Conservation (phyloP, 1,140 invertebrate species). For the Drosophila navojoa region DNA sequence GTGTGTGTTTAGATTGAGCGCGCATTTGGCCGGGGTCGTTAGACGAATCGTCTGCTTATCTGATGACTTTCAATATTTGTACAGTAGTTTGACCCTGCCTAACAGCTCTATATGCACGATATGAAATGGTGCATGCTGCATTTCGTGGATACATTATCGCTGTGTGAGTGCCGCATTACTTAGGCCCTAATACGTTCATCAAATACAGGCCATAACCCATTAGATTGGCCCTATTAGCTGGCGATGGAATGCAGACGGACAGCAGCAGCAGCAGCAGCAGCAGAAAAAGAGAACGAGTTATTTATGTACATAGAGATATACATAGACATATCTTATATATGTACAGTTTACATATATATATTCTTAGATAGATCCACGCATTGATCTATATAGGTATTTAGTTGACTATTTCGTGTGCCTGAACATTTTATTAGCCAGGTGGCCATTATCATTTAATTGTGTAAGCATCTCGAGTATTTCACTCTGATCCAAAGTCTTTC, state of each 20-base stretch:
- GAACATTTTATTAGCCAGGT: background rate
- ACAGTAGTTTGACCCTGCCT: conserved; percentile 78
- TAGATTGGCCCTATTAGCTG: conserved; percentile 21
- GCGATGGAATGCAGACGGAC: background rate
- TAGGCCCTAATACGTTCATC: conserved; percentile 51
- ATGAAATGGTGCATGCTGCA: conserved; percentile 40
- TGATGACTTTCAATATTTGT: conserved; percentile 77
- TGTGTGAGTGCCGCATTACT: conserved; percentile 43
- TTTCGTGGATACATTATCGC: conserved; percentile 58
- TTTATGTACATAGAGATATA: background rate
- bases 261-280: background rate
- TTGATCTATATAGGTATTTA: background rate
- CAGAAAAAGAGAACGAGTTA: background rate
- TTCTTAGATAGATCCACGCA: background rate
- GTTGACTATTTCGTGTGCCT: background rate
- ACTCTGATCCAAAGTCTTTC: conserved; percentile 38
- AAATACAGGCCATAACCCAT: conserved; percentile 52
- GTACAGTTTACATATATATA: too few relatives aligned
- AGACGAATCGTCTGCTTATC: conserved; percentile 31
- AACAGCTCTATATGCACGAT: conserved; percentile 67
- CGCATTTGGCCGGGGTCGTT: conserved; percentile 40
- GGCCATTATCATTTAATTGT: conserved; percentile 3
- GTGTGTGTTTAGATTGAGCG: conserved; percentile 54
- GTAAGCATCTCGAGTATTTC: conserved; percentile 35
- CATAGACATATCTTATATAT: too few relatives aligned